phyloP scores from a whole-genome alignment of 2,113 vertebrate species.

The Pterocles burchelli region DNA sequence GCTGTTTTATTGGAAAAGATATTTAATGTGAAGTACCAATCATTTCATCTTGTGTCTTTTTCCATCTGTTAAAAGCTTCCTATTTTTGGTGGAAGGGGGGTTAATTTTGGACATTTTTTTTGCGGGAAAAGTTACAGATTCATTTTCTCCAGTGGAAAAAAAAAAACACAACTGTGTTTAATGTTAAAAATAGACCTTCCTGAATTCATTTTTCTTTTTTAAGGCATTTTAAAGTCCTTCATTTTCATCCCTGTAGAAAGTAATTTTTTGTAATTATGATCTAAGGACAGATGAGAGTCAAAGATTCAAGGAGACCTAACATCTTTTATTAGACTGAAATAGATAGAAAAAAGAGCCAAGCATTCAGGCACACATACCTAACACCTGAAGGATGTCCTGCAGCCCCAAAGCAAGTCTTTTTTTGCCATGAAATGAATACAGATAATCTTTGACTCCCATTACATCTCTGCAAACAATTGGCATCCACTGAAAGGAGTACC shows the following conservation, averaged over 20 bases:
- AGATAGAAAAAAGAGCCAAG: background rate
- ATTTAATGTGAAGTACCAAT: conserved; percentile 31
- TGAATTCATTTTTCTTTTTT: conserved; percentile 44
- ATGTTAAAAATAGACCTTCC: conserved; percentile 44
- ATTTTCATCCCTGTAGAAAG: background rate
- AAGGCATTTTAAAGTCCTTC: conserved; percentile 24
- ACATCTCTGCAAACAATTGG: background rate
- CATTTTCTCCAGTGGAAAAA: conserved; percentile 35
- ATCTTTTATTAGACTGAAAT: conserved; percentile 28
- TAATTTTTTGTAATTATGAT: conserved; percentile 54
- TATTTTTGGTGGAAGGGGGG: background rate
- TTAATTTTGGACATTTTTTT: conserved; percentile 34
- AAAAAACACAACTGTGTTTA: background rate
- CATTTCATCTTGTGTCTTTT: conserved; percentile 37
- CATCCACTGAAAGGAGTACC: background rate
- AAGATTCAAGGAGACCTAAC: background rate
- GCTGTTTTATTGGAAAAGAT: conserved; percentile 16
- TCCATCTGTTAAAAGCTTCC: conserved; percentile 3
- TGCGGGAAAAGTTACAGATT: conserved; percentile 6
- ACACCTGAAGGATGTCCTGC: background rate
- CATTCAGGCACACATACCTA: background rate
- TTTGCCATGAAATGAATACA: background rate
- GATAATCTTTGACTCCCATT: background rate
- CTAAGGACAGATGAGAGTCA: conserved; percentile 28
- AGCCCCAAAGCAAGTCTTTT: background rate